These are phyloP conservation scores for Eurosta solidaginis DNA, from an alignment of 1,140 invertebrate genomes.

Conservation along the genomic window DNA sequence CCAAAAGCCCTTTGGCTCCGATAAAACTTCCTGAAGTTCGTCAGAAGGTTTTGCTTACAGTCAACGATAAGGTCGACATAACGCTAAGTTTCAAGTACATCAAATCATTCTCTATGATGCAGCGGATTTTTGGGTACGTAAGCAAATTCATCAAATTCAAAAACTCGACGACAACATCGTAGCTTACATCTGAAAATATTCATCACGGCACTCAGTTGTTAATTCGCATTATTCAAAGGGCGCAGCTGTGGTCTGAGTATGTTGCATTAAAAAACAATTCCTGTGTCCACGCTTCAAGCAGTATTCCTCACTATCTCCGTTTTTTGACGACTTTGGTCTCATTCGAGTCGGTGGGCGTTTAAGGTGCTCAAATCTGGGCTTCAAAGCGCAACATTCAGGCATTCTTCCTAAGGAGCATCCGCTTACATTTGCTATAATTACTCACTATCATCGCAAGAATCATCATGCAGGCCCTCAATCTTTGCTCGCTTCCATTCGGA, in stretches of 20 bases:
- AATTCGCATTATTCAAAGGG: slow-evolving; percentile 33
- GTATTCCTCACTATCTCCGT: slow-evolving; percentile 44
- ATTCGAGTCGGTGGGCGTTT: slow-evolving; percentile 59
- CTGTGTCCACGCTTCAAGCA: slow-evolving; percentile 35
- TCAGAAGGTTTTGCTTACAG: background rate
- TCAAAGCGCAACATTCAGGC: slow-evolving; percentile 57
- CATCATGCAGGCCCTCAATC: too few species aligned
- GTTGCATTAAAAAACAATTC: background rate
- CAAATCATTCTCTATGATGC: background rate
- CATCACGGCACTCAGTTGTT: slow-evolving; percentile 25
- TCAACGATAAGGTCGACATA: background rate
- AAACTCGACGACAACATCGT: background rate
- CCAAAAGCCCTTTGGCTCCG: background rate
- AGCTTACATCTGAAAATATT: background rate
- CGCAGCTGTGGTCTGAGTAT: slow-evolving; percentile 34
- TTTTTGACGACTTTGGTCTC: slow-evolving; percentile 50
- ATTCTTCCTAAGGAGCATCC: slow-evolving; percentile 49
- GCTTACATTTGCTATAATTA: too few species aligned
- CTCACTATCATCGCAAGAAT: too few species aligned
- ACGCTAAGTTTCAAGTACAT: background rate
- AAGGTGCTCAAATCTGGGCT: slow-evolving; percentile 41
- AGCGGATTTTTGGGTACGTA: slow-evolving; percentile 30
- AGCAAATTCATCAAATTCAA: background rate
- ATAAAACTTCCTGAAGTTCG: background rate
- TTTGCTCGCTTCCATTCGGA: too few species aligned